Evolutionary conservation across 2,797 vertebrate species (phyloP).

Genomic region (Brachyrhaphis roseni): DNA sequence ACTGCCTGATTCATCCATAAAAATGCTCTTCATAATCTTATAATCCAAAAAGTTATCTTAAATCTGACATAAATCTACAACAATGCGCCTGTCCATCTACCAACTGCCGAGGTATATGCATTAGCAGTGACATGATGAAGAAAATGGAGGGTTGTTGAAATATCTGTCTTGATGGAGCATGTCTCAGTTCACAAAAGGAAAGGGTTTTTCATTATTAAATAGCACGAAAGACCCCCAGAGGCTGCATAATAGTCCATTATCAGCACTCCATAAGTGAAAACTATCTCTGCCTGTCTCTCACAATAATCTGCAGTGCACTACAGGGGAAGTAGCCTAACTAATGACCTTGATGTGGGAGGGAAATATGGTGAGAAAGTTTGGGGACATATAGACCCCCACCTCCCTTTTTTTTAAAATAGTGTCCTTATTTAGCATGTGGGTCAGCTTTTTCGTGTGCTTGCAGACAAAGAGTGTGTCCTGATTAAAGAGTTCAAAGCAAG

Average conservation of each 20-base stretch:
- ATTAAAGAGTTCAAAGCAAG: constrained; percentile 58
- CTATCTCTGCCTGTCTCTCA: constrained; percentile 1
- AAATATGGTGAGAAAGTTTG: constrained; percentile 42
- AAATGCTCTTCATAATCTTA: neutral
- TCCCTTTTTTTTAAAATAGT: constrained; percentile 19
- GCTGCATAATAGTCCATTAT: constrained; percentile 5
- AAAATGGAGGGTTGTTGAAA: constrained; percentile 6
- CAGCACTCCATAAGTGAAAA: constrained; percentile 8
- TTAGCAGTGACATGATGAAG: neutral
- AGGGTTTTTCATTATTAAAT: constrained; percentile 21
- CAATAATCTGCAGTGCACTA: constrained; percentile 14
- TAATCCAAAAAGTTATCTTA: neutral
- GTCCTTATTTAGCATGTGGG: constrained; percentile 77
- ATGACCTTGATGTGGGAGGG: constrained; percentile 53
- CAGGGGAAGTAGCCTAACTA: constrained; percentile 20
- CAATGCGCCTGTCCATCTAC: neutral
- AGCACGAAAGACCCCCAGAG: constrained; percentile 9
- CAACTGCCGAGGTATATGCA: neutral
- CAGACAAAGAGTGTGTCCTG: constrained; percentile 72
- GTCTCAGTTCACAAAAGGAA: constrained; percentile 22
- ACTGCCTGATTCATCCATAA: neutral
- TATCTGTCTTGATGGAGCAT: neutral
- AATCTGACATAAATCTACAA: neutral
- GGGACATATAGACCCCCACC: constrained; percentile 49
- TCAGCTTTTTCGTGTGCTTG: constrained; percentile 71